A percentile compares a stretch with the other conserved stretches of the same genome.
Evolutionary conservation across 2,888 invertebrate genomes (phyloP).

Genomic region (Pelosia muscerda): DNA sequence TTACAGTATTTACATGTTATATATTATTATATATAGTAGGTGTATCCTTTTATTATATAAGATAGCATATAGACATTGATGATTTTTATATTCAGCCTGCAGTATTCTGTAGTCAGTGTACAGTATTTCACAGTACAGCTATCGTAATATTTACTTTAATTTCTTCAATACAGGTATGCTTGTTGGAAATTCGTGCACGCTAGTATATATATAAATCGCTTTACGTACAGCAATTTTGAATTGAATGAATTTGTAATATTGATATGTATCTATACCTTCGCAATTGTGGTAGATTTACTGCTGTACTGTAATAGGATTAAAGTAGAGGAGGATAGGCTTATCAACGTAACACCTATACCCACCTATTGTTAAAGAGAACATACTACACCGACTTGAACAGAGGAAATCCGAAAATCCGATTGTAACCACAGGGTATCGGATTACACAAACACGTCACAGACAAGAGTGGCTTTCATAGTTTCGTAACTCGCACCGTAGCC

Average conservation of each 20-base stretch:
- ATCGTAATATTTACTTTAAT: too few species aligned
- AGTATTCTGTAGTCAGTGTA: too few species aligned
- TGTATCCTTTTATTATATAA: too few species aligned
- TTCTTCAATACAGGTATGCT: too few species aligned
- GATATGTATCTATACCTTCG: neutral
- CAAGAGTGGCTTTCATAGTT: neutral
- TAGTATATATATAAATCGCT: too few species aligned
- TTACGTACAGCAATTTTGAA: too few species aligned
- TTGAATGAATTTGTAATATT: neutral
- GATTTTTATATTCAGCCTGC: too few species aligned
- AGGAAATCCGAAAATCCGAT: conserved; percentile 25
- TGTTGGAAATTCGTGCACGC: too few species aligned
- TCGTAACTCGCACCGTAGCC: neutral
- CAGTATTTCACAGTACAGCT: too few species aligned
- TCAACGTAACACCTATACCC: conserved; percentile 17
- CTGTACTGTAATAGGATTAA: conserved; percentile 10
- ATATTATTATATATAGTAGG: too few species aligned
- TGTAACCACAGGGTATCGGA: conserved; percentile 14
- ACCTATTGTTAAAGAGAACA: conserved; percentile 1
- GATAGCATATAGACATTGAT: too few species aligned
- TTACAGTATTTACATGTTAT: too few species aligned
- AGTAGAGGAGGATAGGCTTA: conserved; percentile 15
- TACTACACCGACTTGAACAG: neutral
- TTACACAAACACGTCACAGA: conserved; percentile 8
- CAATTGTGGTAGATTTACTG: neutral